Base-by-base conservation (phyloP, 2,797 vertebrate genomes). In the Sebastes vulpes region DNA sequence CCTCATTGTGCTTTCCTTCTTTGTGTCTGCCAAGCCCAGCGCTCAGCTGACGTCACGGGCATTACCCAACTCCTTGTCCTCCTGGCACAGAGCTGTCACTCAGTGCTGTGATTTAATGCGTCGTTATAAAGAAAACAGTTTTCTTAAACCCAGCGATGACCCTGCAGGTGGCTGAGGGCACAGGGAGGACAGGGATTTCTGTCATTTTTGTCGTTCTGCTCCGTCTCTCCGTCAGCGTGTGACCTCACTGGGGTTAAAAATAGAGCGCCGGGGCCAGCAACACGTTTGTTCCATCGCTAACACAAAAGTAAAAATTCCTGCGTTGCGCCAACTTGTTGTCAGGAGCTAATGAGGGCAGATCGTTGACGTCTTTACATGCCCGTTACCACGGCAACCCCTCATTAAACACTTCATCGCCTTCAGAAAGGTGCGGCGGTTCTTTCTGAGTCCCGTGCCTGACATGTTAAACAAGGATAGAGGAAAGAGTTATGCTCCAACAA, bases 251-350 rank as follows among this genome's bases (percentile, higher is more conserved):
- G 6, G 16, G 48, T 82, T 94, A 93, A 94, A 94, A 94, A 94
- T 95, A 95, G 89, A 76, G 48, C 1, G 3, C 4, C 0, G 12
- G 3, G 60, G 26, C 26, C 32, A 18, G 28, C 64, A 38, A 78
- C 67, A 35, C 60, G 35, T 89, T 93, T 91, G 82, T 93, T 94
- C 89, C 83, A 81, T 92, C 81, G 31, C 59, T 48, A 35, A 84
- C 91, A 93, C 89, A 92, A 93, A 92, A 82, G 80, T 86, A 76
- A 84, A 93, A 91, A 95, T 95, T 93, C 93, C 87, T 81, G 31
- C 2, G 58, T 88, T 76, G 77, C 57, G 64, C 70, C 83, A 90
- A 89, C 77, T 83, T 82, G 88, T 91, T 93, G 94, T 94, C 84
- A 79, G 65, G 89, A 79, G 86, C 90, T 92, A 91, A 93, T 83